Percentiles rank a stretch among this genome's conserved stretches.
These are phyloP conservation scores for Puffinus mauretanicus DNA, from an alignment of 2,113 vertebrate genomes.

Conservation along the genomic window DNA sequence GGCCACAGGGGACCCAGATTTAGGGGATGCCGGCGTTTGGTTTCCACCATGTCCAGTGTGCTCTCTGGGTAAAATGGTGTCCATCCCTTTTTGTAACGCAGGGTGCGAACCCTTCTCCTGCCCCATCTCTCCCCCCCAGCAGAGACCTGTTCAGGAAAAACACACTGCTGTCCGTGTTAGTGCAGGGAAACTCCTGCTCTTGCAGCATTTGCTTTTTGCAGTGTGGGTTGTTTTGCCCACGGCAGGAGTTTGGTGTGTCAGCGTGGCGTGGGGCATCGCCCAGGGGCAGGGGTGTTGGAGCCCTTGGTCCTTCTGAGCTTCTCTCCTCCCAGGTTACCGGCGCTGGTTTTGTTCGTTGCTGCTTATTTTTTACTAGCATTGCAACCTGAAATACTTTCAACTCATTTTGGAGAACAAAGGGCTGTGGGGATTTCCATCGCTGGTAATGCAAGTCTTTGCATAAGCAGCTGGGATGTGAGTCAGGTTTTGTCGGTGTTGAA, in stretches of 20 bases:
- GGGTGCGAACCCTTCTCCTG: not conserved
- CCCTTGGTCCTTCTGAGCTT: not conserved
- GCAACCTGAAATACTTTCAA: not conserved
- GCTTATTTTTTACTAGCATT: not conserved
- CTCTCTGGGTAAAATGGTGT: not conserved
- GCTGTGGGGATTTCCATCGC: constrained; percentile 50
- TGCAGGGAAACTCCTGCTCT: not conserved
- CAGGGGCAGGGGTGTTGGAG: accelerated
- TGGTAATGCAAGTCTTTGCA: not conserved
- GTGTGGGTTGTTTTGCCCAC: not conserved
- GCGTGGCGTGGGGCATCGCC: not conserved
- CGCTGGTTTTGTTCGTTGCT: not conserved
- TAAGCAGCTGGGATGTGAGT: not conserved
- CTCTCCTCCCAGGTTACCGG: not conserved
- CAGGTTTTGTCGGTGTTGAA: not conserved
- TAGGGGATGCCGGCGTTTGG: not conserved
- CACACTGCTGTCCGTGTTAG: accelerated
- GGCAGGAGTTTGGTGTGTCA: not conserved
- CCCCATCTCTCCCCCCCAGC: not conserved
- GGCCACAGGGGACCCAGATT: accelerated
- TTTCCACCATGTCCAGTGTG: not conserved
- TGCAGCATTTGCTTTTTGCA: not conserved
- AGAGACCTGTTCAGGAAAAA: not conserved
- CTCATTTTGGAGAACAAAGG: constrained; percentile 27
- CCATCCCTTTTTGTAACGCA: accelerated